Conservation (phyloP, 2,797 vertebrate genomes). For the Pseudochirops cupreus region DNA sequence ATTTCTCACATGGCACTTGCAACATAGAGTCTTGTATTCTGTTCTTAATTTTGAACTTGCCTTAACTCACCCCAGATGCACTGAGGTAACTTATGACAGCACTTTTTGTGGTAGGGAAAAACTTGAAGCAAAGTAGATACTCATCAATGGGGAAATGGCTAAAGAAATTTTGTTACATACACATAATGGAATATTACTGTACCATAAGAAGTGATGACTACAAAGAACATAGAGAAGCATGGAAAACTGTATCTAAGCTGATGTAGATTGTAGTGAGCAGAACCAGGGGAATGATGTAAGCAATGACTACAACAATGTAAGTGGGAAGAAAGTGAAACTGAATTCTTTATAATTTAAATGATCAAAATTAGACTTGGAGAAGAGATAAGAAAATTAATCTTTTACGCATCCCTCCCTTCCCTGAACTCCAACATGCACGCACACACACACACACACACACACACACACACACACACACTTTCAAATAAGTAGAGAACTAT, state of each 20-base stretch:
- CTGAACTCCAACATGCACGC: too few species aligned
- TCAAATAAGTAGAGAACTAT: not conserved
- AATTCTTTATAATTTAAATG: not conserved
- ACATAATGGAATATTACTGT: not conserved
- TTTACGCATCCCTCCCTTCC: not conserved
- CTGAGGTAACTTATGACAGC: not conserved
- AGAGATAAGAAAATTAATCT: not conserved
- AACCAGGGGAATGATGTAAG: not conserved
- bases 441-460: too few species aligned
- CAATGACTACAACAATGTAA: not conserved
- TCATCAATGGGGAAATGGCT: not conserved
- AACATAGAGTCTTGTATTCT: not conserved
- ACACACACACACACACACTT: not conserved
- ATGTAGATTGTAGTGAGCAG: not conserved
- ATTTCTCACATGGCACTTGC: not conserved
- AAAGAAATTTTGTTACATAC: not conserved
- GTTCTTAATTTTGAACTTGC: not conserved
- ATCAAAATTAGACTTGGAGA: not conserved
- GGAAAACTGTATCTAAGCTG: not conserved
- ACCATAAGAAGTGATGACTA: not conserved
- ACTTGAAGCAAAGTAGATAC: not conserved
- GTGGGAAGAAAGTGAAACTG: not conserved
- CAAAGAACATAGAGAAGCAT: not conserved
- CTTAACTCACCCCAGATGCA: not conserved
- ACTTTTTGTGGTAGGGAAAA: not conserved